Evolutionary conservation across 2,797 vertebrate genomes (phyloP).

Genomic region (Microcaecilia unicolor): DNA sequence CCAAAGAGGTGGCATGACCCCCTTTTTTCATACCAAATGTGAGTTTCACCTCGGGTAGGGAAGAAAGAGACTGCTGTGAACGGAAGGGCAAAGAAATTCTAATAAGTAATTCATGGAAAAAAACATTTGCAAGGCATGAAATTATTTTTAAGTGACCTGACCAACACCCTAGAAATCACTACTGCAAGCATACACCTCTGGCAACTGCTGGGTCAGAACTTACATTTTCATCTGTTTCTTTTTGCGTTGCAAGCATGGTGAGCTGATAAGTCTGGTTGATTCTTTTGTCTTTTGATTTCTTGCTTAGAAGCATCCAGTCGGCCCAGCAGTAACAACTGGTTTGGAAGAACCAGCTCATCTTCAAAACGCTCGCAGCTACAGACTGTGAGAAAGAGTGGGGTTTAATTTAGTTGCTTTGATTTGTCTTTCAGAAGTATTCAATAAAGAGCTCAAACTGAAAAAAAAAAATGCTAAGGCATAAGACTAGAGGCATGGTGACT

Average conservation of each 20-base stretch:
- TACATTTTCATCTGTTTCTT: too few species aligned
- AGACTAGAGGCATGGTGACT: too few species aligned
- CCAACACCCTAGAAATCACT: background rate
- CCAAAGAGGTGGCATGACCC: too few species aligned
- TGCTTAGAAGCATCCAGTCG: background rate
- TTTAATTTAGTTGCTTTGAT: too few species aligned
- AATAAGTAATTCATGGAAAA: too few species aligned
- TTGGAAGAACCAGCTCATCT: background rate
- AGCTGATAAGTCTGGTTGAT: background rate
- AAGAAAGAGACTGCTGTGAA: too few species aligned
- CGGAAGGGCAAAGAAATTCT: too few species aligned
- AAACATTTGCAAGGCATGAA: background rate
- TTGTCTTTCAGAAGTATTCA: too few species aligned
- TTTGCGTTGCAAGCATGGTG: background rate
- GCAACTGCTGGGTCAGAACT: background rate
- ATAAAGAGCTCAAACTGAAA: too few species aligned
- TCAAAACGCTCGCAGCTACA: slow-evolving; percentile 54
- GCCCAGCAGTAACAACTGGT: background rate
- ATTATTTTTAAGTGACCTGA: background rate
- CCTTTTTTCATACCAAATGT: too few species aligned
- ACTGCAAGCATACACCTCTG: background rate
- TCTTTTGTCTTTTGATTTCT: background rate
- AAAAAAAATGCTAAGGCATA: too few species aligned
- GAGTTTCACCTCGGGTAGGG: too few species aligned
- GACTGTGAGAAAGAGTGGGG: slow-evolving; percentile 21